A percentile compares a stretch with the other conserved stretches of the same genome.
These are phyloP conservation scores for Lethenteron reissneri DNA, from an alignment of 2,113 vertebrate species.

Conservation along the genomic window DNA sequence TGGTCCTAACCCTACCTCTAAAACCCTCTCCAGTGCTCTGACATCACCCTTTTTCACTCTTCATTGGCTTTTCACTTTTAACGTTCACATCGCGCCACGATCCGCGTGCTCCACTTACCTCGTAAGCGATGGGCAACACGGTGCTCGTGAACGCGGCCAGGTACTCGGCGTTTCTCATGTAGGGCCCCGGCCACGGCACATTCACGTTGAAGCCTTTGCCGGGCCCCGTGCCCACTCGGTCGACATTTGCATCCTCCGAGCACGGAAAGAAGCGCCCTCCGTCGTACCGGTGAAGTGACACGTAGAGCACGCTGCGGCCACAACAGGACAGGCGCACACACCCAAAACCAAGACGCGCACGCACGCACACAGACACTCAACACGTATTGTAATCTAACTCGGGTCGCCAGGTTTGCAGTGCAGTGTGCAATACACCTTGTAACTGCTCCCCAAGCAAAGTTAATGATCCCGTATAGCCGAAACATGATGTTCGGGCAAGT, in stretches of 20 bases:
- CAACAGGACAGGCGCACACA: conserved; percentile 1
- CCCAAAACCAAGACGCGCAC: background rate
- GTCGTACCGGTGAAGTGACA: conserved; percentile 66
- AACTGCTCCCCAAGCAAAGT: too few relatives aligned
- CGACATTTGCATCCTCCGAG: conserved; percentile 31
- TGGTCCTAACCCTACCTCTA: too few relatives aligned
- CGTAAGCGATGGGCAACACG: conserved; percentile 46
- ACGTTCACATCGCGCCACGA: too few relatives aligned
- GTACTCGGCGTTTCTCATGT: conserved; percentile 50
- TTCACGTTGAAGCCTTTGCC: conserved; percentile 55
- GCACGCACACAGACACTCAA: background rate
- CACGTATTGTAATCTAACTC: background rate
- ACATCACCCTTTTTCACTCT: too few relatives aligned
- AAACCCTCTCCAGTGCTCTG: too few relatives aligned
- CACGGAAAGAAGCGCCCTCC: conserved; percentile 44
- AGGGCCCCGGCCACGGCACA: conserved; percentile 42
- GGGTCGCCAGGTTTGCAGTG: too few relatives aligned
- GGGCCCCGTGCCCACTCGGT: conserved; percentile 24
- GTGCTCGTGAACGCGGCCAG: conserved; percentile 42
- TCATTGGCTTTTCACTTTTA: too few relatives aligned
- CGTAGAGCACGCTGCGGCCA: conserved; percentile 31
- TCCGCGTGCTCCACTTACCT: conserved; percentile 22
- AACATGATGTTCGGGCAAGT: too few relatives aligned
- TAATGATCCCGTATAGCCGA: too few relatives aligned
- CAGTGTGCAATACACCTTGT: too few relatives aligned